Percentiles rank a stretch among this genome's conserved stretches.
Conservation (phyloP, 2,888 invertebrate genomes). For the Cheilosia grossa region DNA sequence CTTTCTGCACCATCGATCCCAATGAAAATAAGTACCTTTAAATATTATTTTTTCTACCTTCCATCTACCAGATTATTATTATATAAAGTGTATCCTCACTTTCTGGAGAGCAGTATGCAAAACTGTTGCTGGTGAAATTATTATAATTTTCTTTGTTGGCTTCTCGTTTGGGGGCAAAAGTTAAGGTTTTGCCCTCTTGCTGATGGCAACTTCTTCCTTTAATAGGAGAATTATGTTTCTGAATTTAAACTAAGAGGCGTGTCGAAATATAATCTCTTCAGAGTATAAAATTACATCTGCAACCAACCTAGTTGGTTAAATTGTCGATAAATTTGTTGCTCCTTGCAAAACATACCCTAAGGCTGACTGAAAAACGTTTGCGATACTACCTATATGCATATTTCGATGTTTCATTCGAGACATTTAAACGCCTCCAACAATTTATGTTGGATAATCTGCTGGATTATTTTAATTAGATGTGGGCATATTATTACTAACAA, state of each 20-base stretch:
- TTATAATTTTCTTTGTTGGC: slow-evolving; percentile 62
- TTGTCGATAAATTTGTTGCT: slow-evolving; percentile 46
- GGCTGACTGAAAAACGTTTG: slow-evolving; percentile 32
- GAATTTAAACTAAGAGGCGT: slow-evolving; percentile 59
- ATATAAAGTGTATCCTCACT: slow-evolving; percentile 48
- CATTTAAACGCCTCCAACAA: neutral
- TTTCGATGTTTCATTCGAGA: slow-evolving; percentile 13
- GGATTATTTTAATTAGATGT: too few relatives aligned
- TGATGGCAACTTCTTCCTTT: slow-evolving; percentile 54
- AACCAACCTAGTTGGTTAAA: slow-evolving; percentile 55
- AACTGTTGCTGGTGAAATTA: slow-evolving; percentile 50
- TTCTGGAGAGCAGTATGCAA: slow-evolving; percentile 41
- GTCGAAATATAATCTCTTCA: slow-evolving; percentile 21
- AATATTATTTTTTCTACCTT: slow-evolving; percentile 51
- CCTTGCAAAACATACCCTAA: slow-evolving; percentile 21
- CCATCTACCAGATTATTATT: slow-evolving; percentile 55
- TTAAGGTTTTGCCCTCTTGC: slow-evolving; percentile 50
- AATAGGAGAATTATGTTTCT: slow-evolving; percentile 53
- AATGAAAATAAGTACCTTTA: slow-evolving; percentile 98
- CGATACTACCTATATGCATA: slow-evolving; percentile 9
- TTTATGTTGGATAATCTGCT: too few relatives aligned
- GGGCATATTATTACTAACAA: too few relatives aligned
- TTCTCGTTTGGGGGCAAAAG: slow-evolving; percentile 51
- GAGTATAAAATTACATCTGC: slow-evolving; percentile 43
- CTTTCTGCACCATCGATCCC: slow-evolving; percentile 99